phyloP scores from a whole-genome alignment of 1,140 invertebrate species.

The Drepana arcuata region DNA sequence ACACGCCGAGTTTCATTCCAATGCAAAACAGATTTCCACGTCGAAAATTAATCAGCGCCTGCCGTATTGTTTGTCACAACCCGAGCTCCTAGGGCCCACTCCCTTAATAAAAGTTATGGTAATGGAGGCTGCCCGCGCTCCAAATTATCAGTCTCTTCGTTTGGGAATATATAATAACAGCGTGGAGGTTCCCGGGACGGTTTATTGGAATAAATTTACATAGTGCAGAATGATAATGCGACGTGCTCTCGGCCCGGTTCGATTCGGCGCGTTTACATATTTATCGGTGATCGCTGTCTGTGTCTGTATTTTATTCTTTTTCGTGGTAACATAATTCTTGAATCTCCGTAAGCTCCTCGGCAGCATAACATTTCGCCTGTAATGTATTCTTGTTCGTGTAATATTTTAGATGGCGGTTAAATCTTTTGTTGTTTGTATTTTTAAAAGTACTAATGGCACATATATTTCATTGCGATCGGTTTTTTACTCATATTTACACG shows the following conservation, averaged over 20 bases:
- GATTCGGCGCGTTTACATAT: constrained; percentile 60
- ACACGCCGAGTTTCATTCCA: constrained; percentile 27
- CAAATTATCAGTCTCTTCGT: constrained; percentile 65
- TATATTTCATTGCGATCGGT: no score
- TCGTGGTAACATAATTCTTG: no score
- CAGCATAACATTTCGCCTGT: no score
- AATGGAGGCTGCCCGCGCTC: constrained; percentile 44
- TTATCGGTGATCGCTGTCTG: constrained; percentile 30
- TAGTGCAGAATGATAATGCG: constrained; percentile 48
- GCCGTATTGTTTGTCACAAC: constrained; percentile 53
- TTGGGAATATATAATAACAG: constrained; percentile 67
- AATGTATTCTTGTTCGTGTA: no score
- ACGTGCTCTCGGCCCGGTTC: constrained; percentile 31
- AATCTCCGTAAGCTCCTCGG: no score
- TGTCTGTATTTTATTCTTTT: no score
- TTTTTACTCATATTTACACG: no score
- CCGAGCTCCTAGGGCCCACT: constrained; percentile 38
- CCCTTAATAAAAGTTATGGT: constrained; percentile 69
- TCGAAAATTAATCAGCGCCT: constrained; percentile 58
- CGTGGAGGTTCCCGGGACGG: constrained; percentile 29
- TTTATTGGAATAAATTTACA: constrained; percentile 71
- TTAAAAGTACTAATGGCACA: no score
- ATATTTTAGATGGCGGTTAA: no score
- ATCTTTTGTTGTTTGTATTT: no score
- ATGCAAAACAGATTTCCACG: constrained; percentile 59